These are phyloP conservation scores for Heliconius eleuchia DNA, from an alignment of 1,140 invertebrate genomes.

Conservation along the genomic window DNA sequence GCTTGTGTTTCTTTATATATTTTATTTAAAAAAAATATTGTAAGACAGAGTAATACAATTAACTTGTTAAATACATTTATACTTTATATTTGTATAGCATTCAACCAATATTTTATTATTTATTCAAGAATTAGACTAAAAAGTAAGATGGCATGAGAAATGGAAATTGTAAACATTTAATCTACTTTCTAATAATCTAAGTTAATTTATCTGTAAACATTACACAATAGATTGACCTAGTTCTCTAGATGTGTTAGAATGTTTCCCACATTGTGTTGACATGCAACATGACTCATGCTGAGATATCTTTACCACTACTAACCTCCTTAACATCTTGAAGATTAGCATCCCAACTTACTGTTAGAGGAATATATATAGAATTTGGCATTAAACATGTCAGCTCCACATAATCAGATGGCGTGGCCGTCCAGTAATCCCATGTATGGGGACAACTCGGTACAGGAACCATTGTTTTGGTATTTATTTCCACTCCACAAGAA, in stretches of 20 bases:
- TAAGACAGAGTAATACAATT: neutral
- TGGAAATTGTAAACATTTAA: constrained; percentile 52
- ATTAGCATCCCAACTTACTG: constrained; percentile 86
- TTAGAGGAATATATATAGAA: constrained; percentile 88
- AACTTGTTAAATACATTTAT: neutral
- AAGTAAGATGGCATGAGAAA: constrained; percentile 20
- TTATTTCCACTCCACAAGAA: constrained; percentile 58
- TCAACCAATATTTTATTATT: neutral
- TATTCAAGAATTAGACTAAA: neutral
- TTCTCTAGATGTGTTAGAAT: constrained; percentile 51
- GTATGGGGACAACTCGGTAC: constrained; percentile 83
- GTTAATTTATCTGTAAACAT: constrained; percentile 60
- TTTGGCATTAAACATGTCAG: constrained; percentile 93
- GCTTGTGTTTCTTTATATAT: too few relatives aligned
- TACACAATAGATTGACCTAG: constrained; percentile 73
- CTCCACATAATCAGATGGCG: constrained; percentile 84
- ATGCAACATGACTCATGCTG: constrained; percentile 57
- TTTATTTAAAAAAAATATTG: too few relatives aligned
- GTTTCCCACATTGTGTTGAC: constrained; percentile 46
- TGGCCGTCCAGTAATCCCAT: constrained; percentile 85
- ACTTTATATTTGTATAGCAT: neutral
- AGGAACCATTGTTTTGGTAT: constrained; percentile 84
- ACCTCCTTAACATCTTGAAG: constrained; percentile 94
- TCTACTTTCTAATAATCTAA: constrained; percentile 71
- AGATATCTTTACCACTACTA: constrained; percentile 57